Base-by-base conservation (phyloP, 1,140 invertebrate genomes). In the Euwallacea similis region DNA sequence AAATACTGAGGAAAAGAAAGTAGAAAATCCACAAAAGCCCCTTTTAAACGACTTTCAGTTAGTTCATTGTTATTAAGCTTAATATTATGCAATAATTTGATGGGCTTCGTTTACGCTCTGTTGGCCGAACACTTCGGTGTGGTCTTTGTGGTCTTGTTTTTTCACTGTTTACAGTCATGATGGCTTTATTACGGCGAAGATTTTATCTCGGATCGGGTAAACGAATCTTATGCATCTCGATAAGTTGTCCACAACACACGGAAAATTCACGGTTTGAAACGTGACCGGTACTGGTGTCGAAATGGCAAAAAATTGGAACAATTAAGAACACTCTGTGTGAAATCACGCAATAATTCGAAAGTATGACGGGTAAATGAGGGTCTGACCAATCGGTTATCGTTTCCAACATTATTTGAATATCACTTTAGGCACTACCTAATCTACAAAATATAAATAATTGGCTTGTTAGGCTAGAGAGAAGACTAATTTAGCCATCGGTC, bases 71-170 rank as follows among this genome's bases (percentile, higher is more conserved):
- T 33, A 33, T 33, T 33, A 33, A 33, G 21, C 46, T 21, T 66
- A 8, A 53, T 66, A 16, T 66, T 56, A 56, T 66, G 64, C 50
- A 66, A 66, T 56, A 55, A 66, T 66, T 42, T 43, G 64, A 66
- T 56, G 64, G 64, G 50, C 16, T 56, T 16, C 50, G 15, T 66
- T 66, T 56, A 66, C 64, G 64, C 50, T 66, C 41, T 21, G 50
- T 66, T 56, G 64, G 13, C 42, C 16, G 21, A 64, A 66, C 47
- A 56, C 64, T 66, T 66, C 64, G 64, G 64, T 66, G 64, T 66
- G 64, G 64, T 66, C 64, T 66, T 66, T 65, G 60, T 62, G 43
- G 60, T 62, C 60, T 62, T 62, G 60, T 62, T 62, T 62, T 62
- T 62, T 62, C 60, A 46, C 60, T 62, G 42, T 62, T 62, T 44